Evolutionary conservation across 2,113 vertebrate species (phyloP), one percentile per base, ranked within the genome.

Genomic region (Tetraodon nigroviridis): DNA sequence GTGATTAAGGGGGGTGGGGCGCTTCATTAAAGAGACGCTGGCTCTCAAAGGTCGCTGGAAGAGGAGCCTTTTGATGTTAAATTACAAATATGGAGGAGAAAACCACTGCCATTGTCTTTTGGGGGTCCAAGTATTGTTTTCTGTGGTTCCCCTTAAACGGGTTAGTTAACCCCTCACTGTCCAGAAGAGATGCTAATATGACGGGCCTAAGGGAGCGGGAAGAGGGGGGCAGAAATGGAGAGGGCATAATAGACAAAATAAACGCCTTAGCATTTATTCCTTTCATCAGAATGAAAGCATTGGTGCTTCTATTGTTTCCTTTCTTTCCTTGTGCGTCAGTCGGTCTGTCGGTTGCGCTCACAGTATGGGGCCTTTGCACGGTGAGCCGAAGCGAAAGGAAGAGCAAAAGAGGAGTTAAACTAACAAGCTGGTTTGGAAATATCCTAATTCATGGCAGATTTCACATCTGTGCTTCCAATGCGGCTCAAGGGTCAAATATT

Each of bases 1-100:
- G 95, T 98, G 95, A 98, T 98, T 98, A 98, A 97, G 95, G 93
- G 92, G 87, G 87, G 88, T 79, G 82, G 85, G 86, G 83, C 80
- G 84, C 86, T 89, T 92, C 89, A 90, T 91, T 92, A 91, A 91
- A 91, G 89, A 85, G 79, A 87, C 74, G 87, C 88, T 72, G 72
- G 78, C 83, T 87, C 84, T 88, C 87, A 88, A 89, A 91, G 90
- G 89, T 91, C 89, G 89, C 88, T 81, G 84, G 80, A 80, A 88
- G 88, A 89, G 85, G 82, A 82, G 87, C 85, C 88, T 91, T 92
- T 91, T 91, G 89, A 92, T 91, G 91, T 92, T 90, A 92, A 92
- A 92, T 91, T 92, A 92, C 89, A 91, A 92, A 92, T 91, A 89
- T 64, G 84, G 84, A 88, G 79, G 84, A 82, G 82, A 85, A 86